Evolutionary conservation across 2,113 vertebrate genomes (phyloP), one percentile per base, ranked within the genome.

Genomic region (Megalops atlanticus): DNA sequence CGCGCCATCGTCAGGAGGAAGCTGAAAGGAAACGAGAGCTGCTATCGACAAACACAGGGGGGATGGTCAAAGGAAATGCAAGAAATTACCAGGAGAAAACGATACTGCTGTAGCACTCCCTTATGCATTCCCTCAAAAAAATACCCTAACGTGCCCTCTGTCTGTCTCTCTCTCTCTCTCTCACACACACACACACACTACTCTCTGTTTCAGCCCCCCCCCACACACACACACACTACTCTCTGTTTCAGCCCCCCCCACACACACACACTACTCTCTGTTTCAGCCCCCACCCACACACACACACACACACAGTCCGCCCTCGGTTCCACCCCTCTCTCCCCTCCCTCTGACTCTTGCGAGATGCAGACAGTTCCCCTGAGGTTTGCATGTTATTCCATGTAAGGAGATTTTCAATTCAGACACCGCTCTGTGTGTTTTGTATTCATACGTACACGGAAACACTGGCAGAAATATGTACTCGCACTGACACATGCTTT

Each of bases 361-460:
- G 79, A 84, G 87, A 84, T 84, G 82, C 78, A 80, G 81, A 85
- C 4, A 8, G 76, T 27, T 89, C 86, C 87, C 85, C 77, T 16
- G 64, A 83, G 85, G 83, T 74, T 82, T 72, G 64, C 35, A 84
- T 83, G 87, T 87, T 89, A 81, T 83, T 92, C 90, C 91, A 89
- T 91, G 86, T 90, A 92, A 90, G 91, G 92, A 91, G 81, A 89
- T 91, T 81, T 82, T 81, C 85, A 87, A 87, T 91, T 89, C 90
- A 87, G 81, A 84, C 47, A 87, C 82, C 77, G 81, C 83, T 85
- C 85, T 85, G n/a, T n/a, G 81, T 83, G 70, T 84, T 78, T 74
- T 74, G 40, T 80, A 76, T 77, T 83, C 74, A 75, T 74, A 81
- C 58, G 24, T 10, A 5, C 2, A 64, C n/a, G 31, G n/a, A 64